A percentile compares a stretch with the other conserved stretches of the same genome.
phyloP scores from a whole-genome alignment of 2,888 invertebrate genomes.

The Exephanes ischioxanthus region DNA sequence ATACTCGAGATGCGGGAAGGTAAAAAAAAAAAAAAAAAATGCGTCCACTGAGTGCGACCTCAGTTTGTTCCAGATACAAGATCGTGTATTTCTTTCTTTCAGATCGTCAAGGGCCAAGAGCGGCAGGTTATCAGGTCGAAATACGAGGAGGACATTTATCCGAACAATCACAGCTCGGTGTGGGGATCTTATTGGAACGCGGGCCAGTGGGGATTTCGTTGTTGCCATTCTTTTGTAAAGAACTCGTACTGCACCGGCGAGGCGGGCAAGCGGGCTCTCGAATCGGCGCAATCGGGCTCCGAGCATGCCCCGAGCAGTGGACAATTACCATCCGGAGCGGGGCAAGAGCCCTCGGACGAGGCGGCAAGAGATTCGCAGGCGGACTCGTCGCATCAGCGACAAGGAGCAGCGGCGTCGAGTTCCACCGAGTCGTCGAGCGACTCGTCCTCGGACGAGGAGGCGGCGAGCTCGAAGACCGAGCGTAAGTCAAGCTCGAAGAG shows the following conservation, averaged over 20 bases:
- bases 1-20: slow-evolving; percentile 96
- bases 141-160: slow-evolving; percentile 97
- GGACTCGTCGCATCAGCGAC: slow-evolving; percentile 70
- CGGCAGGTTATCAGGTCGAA: slow-evolving; percentile 93
- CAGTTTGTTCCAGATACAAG: not conserved
- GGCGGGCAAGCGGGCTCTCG: slow-evolving; percentile 85
- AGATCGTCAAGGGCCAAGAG: slow-evolving; percentile 92
- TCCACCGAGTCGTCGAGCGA: slow-evolving; percentile 83
- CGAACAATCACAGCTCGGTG: slow-evolving; percentile 97
- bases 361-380: slow-evolving; percentile 69
- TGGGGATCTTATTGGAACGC: slow-evolving; percentile 98
- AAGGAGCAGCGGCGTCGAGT: slow-evolving; percentile 73
- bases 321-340: slow-evolving; percentile 71
- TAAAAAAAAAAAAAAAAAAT: slow-evolving; percentile 78
- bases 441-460: slow-evolving; percentile 86
- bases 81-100: slow-evolving; percentile 58
- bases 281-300: slow-evolving; percentile 59
- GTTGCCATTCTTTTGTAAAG: slow-evolving; percentile 96
- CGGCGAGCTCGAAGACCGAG: slow-evolving; percentile 81
- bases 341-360: slow-evolving; percentile 61
- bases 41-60: not conserved
- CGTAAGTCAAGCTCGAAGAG: slow-evolving; percentile 85
- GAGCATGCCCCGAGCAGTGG: slow-evolving; percentile 22
- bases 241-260: slow-evolving; percentile 96
- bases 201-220: slow-evolving; percentile 98